phyloP scores from a whole-genome alignment of 2,113 vertebrate species.

The Ovibos moschatus region DNA sequence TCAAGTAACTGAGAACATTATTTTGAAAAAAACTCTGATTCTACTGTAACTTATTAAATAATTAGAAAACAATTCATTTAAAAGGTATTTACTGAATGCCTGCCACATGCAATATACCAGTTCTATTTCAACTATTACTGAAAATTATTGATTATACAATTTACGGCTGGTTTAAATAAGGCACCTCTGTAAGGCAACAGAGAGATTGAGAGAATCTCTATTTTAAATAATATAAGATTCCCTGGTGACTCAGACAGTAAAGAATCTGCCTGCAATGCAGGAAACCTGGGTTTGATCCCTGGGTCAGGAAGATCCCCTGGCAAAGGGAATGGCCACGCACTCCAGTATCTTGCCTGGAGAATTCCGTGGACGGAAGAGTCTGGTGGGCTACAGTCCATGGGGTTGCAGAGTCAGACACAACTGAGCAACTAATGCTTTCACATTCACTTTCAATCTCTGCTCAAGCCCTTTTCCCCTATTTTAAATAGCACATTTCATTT shows the following conservation, averaged over 20 bases:
- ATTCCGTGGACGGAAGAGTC: not conserved
- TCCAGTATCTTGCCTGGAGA: not conserved
- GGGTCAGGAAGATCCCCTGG: not conserved
- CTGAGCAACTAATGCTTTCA: not conserved
- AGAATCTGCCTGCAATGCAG: not conserved
- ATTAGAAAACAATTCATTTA: not conserved
- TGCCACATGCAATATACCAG: not conserved
- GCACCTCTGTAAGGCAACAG: not conserved
- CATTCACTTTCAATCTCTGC: not conserved
- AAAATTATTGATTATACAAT: not conserved
- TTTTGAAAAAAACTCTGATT: not conserved
- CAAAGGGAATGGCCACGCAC: not conserved
- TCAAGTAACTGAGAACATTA: not conserved
- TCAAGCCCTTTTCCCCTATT: not conserved
- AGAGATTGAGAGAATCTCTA: not conserved
- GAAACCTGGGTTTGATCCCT: not conserved
- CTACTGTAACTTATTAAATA: not conserved
- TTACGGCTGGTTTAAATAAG: not conserved
- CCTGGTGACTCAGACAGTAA: not conserved
- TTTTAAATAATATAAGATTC: not conserved
- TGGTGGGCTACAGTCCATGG: too few relatives aligned
- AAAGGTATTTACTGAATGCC: not conserved
- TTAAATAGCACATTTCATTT: not conserved
- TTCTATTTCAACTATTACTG: not conserved
- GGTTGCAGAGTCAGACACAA: not conserved